Evolutionary conservation across 2,888 invertebrate species (phyloP), one percentile per base, ranked within the genome.

Genomic region (Drosophila putrida): DNA sequence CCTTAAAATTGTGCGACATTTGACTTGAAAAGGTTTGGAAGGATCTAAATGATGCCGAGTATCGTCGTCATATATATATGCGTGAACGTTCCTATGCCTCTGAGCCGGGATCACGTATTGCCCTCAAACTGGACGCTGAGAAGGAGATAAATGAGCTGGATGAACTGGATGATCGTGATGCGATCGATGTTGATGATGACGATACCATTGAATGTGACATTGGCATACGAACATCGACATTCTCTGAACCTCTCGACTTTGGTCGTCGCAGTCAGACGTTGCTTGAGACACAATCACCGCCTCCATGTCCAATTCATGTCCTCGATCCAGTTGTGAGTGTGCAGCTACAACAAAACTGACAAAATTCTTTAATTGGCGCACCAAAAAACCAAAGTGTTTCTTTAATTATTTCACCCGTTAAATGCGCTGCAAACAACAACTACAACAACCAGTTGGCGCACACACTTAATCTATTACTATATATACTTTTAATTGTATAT

Each of bases 21-120:
- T 35, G 13, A 50, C 46, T 47, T 5, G n/a, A 43, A 60, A 87
- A 91, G 91, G 91, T 91, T 80, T 91, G 92, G 92, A 92, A 92
- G 90, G 92, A 91, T 74, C 82, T 91, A 10, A 90, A 88, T 69
- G 86, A 77, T 68, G 88, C 90, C 72, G 91, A 90, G 51, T 89
- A 91, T 78, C 89, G 91, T 62, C 91, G 89, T 50, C 90, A 90
- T 78, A 71, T 90, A 27, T 91, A 91, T 75, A 84, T 89, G 81
- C 90, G 91, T n/a, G 92, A 91, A 63, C 90, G 92, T 54, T 91
- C 91, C 6, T 91, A 92, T 80, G 91, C 90, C 63, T 91, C 92
- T 39, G 91, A 91, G 76, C 92, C 92, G 27, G 91, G 91, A 36
- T 92, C 92, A 25, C 90, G 91, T 50, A 89, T 92, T 62, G 91